Evolutionary conservation across 2,797 vertebrate species (phyloP), one percentile per base, ranked within the genome.

Genomic region (Oophaga sylvatica): DNA sequence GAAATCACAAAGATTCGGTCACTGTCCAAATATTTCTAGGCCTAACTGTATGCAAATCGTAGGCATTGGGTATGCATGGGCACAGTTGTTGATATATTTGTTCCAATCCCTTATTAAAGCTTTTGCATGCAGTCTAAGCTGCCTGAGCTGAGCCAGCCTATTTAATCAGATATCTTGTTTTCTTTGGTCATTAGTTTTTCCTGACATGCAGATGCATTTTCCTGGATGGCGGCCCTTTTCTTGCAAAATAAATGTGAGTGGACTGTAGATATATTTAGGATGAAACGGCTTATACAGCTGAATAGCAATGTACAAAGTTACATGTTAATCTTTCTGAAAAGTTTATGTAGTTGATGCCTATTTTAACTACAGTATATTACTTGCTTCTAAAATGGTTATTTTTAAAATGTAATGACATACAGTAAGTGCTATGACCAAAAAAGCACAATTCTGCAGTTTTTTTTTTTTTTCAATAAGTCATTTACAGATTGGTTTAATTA

Each of bases 161-260:
- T 65, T 87, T 82, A 87, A 87, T 75, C 79, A 75, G 79, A 82
- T 76, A 77, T 83, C 71, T 68, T 53, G 13, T 35, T 63, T 45
- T 87, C 60, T 67, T 63, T 62, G 75, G 81, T 71, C 80, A 83
- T 83, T 83, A 19, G 45, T 83, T 83, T 77, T 83, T 70, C 81
- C 79, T 83, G 87, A 87, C 87, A 83, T 62, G 53, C 56, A 83
- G 63, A 79, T 53, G 57, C 68, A 81, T 87, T 76, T 73, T 87
- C 6, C 71, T 83, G 62, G 73, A 68, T 15, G n/a, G 59, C 35
- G 26, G 86, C 60, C 31, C 22, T 29, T 68, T 77, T 76, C 10
- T 79, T 79, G 19, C 26, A 56, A 19, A 48, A 60, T 2, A 56
- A 87, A 35, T 83, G 45, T 22, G 22, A 83, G 86, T 45, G 15